Conservation (phyloP, 2,113 vertebrate genomes). For the Benitochromis conjunctus region DNA sequence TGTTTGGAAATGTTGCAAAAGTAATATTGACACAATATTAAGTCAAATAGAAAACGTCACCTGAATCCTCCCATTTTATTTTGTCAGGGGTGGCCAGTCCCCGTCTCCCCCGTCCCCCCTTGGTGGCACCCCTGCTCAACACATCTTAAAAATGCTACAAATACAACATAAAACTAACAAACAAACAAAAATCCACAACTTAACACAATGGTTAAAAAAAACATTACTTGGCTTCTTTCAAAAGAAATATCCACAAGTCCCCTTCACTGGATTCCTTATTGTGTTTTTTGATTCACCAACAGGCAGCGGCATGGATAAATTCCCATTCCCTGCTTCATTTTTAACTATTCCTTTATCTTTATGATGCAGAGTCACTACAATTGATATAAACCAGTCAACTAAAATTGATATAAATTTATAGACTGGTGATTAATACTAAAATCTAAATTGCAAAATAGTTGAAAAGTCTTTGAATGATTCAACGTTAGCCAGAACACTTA, state of each 20-base stretch:
- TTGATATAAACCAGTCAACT: background rate
- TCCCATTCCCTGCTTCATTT: background rate
- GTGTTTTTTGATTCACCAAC: background rate
- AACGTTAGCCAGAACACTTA: background rate
- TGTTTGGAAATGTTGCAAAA: rapidly evolving
- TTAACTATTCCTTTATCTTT: background rate
- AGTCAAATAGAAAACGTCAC: background rate
- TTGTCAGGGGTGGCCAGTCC: background rate
- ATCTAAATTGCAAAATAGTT: background rate
- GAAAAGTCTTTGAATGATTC: background rate
- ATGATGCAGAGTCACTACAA: background rate
- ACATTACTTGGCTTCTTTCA: background rate
- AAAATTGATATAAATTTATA: background rate
- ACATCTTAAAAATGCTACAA: background rate
- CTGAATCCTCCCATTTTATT: background rate
- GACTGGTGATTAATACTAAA: background rate
- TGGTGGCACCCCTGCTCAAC: background rate
- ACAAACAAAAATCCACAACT: background rate
- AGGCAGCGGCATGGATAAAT: background rate
- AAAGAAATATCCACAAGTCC: background rate
- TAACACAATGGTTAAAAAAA: background rate
- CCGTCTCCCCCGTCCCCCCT: no score
- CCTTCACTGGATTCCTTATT: background rate
- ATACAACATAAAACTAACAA: background rate
- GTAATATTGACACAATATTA: background rate